These are phyloP conservation scores for Athene cunicularia DNA, from an alignment of 2,113 vertebrate species.

Conservation along the genomic window DNA sequence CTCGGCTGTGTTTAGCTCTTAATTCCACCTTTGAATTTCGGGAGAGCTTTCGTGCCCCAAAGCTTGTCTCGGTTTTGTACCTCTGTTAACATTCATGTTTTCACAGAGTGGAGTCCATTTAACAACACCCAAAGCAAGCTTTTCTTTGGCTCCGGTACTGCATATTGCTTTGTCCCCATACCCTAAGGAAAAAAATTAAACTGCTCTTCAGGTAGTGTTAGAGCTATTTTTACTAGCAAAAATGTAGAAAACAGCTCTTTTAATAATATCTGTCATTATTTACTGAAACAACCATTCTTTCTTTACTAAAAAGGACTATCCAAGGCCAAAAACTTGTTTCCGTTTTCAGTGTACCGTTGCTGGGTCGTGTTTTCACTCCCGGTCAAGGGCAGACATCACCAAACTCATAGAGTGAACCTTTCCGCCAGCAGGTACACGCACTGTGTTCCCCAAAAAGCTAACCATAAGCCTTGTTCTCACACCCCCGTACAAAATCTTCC, in stretches of 20 bases:
- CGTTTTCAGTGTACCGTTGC: not conserved
- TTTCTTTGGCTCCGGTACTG: not conserved
- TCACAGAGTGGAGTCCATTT: not conserved
- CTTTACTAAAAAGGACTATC: not conserved
- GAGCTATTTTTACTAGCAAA: not conserved
- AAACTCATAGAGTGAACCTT: not conserved
- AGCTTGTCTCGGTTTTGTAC: not conserved
- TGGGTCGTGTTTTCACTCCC: not conserved
- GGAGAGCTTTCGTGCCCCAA: not conserved
- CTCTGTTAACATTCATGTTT: not conserved
- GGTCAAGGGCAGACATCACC: not conserved
- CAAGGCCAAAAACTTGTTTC: not conserved
- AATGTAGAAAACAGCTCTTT: not conserved
- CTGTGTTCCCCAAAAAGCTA: not conserved
- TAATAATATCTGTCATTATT: not conserved
- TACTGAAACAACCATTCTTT: not conserved
- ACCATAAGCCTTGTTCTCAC: not conserved
- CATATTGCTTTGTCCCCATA: not conserved
- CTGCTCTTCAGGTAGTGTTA: not conserved
- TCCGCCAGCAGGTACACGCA: not conserved
- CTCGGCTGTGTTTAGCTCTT: not conserved
- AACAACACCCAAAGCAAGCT: not conserved
- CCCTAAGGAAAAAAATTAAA: not conserved
- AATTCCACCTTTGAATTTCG: not conserved
- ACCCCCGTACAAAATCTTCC: not conserved